Conservation (phyloP, 1,140 invertebrate genomes). For the Lordiphosa stackelbergi region DNA sequence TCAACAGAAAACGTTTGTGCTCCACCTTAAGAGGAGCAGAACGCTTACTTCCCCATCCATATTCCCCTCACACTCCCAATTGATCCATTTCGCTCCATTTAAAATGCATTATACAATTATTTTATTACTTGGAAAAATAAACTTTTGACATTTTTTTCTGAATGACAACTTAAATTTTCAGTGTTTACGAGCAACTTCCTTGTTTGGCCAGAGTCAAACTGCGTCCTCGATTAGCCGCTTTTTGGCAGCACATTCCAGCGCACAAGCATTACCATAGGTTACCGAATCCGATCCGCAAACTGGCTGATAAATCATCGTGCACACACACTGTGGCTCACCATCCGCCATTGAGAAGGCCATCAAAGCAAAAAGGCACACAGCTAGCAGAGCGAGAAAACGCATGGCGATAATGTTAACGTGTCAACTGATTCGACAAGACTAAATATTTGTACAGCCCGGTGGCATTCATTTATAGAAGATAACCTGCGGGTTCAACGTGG, state of each 20-base stretch:
- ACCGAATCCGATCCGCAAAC: conserved; percentile 54
- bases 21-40: no score
- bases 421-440: conserved; percentile 37
- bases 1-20: no score
- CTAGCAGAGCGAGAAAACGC: conserved; percentile 44
- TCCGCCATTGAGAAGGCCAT: conserved; percentile 12
- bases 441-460: conserved; percentile 18
- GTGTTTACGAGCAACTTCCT: conserved; percentile 35
- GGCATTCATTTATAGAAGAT: conserved; percentile 41
- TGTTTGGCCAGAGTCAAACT: conserved; percentile 16
- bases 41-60: no score
- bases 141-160: not conserved
- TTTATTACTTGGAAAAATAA: no score
- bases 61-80: no score
- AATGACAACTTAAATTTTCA: not conserved
- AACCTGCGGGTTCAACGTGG: no score
- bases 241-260: conserved; percentile 39
- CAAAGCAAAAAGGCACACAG: conserved; percentile 30
- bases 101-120: no score
- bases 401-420: conserved; percentile 29
- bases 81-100: no score
- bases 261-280: conserved; percentile 54
- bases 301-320: conserved; percentile 38
- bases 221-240: conserved; percentile 23
- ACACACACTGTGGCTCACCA: conserved; percentile 29